Evolutionary conservation across 2,888 invertebrate species (phyloP).

Genomic region (Phortica magna): DNA sequence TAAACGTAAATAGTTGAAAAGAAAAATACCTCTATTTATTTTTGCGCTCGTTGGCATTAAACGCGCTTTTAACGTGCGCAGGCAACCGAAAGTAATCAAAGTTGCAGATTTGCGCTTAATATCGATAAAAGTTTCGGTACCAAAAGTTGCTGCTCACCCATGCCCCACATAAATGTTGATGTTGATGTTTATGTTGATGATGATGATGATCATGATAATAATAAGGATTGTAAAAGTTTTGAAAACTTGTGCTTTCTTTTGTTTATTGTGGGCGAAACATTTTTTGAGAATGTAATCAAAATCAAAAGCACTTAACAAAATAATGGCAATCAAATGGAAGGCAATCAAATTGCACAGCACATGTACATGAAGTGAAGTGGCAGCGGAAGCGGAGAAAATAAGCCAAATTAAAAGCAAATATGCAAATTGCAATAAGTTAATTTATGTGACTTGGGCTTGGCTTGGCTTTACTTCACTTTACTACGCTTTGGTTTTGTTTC

Average conservation of each 20-base stretch:
- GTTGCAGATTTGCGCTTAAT: slow-evolving; percentile 56
- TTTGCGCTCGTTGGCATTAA: background rate
- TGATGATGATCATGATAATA: slow-evolving; percentile 2
- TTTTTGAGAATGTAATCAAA: slow-evolving; percentile 1
- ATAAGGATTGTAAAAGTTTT: slow-evolving; percentile 27
- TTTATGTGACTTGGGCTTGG: slow-evolving; percentile 10
- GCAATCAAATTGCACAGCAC: background rate
- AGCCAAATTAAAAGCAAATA: slow-evolving; percentile 56
- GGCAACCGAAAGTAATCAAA: slow-evolving; percentile 39
- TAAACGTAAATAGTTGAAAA: slow-evolving; percentile 41
- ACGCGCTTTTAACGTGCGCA: background rate
- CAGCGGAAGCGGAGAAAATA: slow-evolving; percentile 10
- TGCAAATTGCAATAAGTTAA: slow-evolving; percentile 49
- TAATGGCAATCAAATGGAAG: background rate
- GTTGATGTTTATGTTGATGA: background rate
- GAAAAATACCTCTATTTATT: background rate
- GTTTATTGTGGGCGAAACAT: background rate
- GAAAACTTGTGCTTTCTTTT: background rate
- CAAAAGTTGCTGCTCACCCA: background rate
- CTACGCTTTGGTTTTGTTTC: slow-evolving; percentile 36
- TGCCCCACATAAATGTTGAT: no score
- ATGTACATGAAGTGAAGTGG: background rate
- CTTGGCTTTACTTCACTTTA: no score
- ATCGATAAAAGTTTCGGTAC: slow-evolving; percentile 63
- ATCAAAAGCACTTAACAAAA: slow-evolving; percentile 16